Conservation (phyloP, 2,888 invertebrate genomes). For the Scrobipalpa atriplicella region DNA sequence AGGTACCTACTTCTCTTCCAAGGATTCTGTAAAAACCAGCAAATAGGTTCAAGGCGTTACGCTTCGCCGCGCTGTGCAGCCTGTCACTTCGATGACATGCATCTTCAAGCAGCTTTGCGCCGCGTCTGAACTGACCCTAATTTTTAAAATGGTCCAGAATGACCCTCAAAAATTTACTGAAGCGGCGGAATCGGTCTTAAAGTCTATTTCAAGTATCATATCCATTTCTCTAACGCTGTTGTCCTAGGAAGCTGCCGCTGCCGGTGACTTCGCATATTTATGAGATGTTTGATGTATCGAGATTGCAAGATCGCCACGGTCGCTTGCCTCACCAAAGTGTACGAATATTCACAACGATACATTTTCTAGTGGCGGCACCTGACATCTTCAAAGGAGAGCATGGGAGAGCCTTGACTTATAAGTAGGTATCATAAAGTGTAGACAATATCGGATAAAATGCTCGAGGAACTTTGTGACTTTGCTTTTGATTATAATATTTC, state of each 20-base stretch:
- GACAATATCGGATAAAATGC: constrained; percentile 7
- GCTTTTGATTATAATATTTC: neutral
- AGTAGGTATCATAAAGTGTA: too few species aligned
- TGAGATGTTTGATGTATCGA: constrained; percentile 48
- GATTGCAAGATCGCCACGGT: constrained; percentile 29
- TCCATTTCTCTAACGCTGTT: neutral
- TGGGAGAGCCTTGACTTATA: neutral
- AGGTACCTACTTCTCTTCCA: too few species aligned
- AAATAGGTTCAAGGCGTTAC: too few species aligned
- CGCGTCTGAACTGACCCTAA: too few species aligned
- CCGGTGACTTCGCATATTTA: constrained; percentile 49
- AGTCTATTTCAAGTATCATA: neutral
- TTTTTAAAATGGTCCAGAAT: too few species aligned
- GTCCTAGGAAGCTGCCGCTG: constrained; percentile 24
- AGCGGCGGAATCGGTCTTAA: neutral
- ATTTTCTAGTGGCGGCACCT: constrained; percentile 1
- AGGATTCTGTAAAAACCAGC: too few species aligned
- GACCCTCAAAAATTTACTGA: too few species aligned
- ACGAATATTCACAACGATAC: constrained; percentile 14
- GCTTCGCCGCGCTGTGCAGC: too few species aligned
- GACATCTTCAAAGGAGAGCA: neutral
- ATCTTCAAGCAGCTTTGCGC: too few species aligned
- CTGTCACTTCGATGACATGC: too few species aligned
- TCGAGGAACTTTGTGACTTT: neutral
- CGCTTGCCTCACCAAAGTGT: constrained; percentile 24